These are phyloP conservation scores for Tachystola acroxantha DNA, from an alignment of 2,888 invertebrate species.

Conservation along the genomic window DNA sequence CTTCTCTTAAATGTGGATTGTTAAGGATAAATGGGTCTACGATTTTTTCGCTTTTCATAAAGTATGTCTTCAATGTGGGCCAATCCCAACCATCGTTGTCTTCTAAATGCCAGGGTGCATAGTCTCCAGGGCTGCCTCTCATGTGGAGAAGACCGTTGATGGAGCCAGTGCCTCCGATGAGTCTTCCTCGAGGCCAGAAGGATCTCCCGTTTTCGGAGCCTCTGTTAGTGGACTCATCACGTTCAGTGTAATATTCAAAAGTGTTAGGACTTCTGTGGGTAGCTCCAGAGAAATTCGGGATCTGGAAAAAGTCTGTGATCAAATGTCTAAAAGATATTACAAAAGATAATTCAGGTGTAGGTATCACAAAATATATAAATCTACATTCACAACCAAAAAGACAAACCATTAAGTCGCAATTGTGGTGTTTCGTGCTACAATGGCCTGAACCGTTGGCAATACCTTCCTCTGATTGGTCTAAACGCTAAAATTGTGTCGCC, in stretches of 20 bases:
- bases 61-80: conserved; percentile 50
- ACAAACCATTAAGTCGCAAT: too few species aligned
- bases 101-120: conserved; percentile 49
- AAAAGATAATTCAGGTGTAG: too few species aligned
- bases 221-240: conserved; percentile 41
- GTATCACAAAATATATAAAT: too few species aligned
- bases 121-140: conserved; percentile 57
- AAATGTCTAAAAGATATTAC: not conserved
- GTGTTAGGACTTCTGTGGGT: conserved; percentile 42
- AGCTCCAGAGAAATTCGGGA: conserved; percentile 53
- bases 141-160: conserved; percentile 63
- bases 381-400: too few species aligned
- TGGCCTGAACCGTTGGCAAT: too few species aligned
- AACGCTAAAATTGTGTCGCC: too few species aligned
- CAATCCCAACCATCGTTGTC: conserved; percentile 63
- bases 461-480: too few species aligned
- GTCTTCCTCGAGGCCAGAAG: conserved; percentile 62
- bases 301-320: conserved; percentile 41
- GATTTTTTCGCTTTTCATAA: conserved; percentile 62
- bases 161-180: conserved; percentile 63
- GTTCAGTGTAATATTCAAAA: conserved; percentile 59
- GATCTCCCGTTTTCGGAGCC: conserved; percentile 40
- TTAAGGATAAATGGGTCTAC: conserved; percentile 56
- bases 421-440: too few species aligned
- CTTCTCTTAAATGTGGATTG: conserved; percentile 43